A percentile compares a stretch with the other conserved stretches of the same genome.
phyloP scores from a whole-genome alignment of 2,113 vertebrate genomes.

The Pimephales promelas region DNA sequence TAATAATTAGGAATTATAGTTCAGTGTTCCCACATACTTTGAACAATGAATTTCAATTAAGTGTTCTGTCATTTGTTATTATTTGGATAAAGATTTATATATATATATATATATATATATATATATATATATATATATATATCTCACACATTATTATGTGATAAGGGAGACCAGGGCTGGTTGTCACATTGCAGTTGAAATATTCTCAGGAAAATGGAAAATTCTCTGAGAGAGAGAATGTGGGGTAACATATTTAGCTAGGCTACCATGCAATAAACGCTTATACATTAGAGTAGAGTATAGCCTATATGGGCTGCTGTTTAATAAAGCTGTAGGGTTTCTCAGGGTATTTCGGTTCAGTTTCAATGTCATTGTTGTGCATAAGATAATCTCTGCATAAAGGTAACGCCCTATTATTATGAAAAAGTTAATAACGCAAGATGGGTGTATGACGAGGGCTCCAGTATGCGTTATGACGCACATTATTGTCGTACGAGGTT shows the following conservation, averaged over 20 bases:
- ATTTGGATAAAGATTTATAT: neutral
- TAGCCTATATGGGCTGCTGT: neutral
- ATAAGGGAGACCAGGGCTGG: neutral
- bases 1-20: neutral
- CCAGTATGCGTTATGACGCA: neutral
- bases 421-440: neutral
- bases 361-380: neutral
- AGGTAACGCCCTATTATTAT: neutral
- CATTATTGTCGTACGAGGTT: neutral
- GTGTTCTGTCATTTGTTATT: neutral
- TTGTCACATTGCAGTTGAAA: no score
- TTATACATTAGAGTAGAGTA: neutral
- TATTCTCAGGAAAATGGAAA: no score
- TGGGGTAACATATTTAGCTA: neutral
- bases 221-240: no score
- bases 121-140: no score
- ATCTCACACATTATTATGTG: neutral
- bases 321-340: neutral
- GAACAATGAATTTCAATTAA: neutral
- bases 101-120: no score
- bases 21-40: neutral
- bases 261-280: neutral
- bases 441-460: neutral
- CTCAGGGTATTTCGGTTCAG: fast-evolving
- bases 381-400: neutral